Conservation (phyloP, 2,113 vertebrate species). For the Pterocles burchelli region DNA sequence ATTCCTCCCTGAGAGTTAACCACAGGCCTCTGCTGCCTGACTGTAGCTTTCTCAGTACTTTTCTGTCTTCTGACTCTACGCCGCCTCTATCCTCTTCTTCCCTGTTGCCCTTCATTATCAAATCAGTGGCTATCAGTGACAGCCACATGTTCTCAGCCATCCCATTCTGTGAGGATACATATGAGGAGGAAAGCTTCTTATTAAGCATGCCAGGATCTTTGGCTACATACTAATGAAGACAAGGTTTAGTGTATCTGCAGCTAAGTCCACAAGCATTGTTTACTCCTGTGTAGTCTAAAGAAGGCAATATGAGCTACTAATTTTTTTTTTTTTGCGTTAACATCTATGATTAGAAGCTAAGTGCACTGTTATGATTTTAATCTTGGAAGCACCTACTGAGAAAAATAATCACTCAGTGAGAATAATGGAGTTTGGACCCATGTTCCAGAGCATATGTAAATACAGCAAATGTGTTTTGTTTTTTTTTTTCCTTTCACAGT, state of each 20-base stretch:
- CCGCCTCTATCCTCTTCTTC: not conserved
- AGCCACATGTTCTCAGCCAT: not conserved
- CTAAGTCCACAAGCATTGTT: too few relatives aligned
- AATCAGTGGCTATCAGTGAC: not conserved
- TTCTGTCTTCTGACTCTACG: not conserved
- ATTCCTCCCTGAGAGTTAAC: not conserved
- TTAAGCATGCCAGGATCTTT: not conserved
- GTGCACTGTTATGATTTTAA: not conserved
- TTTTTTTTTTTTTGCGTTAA: too few relatives aligned
- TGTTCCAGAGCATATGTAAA: not conserved
- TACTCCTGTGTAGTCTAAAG: too few relatives aligned
- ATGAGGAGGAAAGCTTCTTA: not conserved
- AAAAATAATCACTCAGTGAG: not conserved
- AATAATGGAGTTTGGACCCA: not conserved
- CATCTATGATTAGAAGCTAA: not conserved
- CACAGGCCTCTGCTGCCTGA: not conserved
- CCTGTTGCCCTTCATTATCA: not conserved
- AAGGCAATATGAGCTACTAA: too few relatives aligned
- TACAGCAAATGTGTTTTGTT: not conserved
- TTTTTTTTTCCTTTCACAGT: not conserved
- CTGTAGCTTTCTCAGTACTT: not conserved
- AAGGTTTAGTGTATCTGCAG: not conserved
- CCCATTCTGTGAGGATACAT: not conserved
- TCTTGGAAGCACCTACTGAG: not conserved
- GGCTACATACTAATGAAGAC: not conserved